Base-by-base conservation (phyloP, 2,797 vertebrate species). In the Chaetodon trifasciatus region DNA sequence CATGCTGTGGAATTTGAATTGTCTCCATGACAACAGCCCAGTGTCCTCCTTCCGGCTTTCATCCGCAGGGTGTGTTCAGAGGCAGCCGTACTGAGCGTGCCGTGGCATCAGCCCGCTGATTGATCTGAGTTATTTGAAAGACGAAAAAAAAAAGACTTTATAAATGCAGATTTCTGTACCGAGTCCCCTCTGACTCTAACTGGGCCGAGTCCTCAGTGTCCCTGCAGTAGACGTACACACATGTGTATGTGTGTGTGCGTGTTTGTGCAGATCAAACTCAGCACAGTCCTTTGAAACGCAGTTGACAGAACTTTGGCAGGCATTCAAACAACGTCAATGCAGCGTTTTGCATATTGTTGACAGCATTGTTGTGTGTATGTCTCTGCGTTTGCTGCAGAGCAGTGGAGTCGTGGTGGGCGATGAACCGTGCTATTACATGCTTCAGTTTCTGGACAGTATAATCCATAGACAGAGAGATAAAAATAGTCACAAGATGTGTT, bases 21-120 rank as follows among this genome's bases (percentile, higher is more conserved):
- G 87, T 93, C 84, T 89, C 91, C 88, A 92, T 92, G 92, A 90
- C 91, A 85, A 94, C 86, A 53, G 78, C 73, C 82, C 76, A 77
- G 82, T 84, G 84, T 91, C 87, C 83, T 87, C 79, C 86, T 91
- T 91, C 90, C 78, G 50, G 82, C 88, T 86, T 72, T 86, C 75
- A 84, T 90, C 78, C 15, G 19, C 69, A 40, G 79, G 83, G 78
- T 70, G 67, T 58, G 16, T 7, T 71, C 56, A 13, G 64, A 70
- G 73, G 57, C 81, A 57, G 62, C 85, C 71, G 55, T 81, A 77
- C 52, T 23, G 40, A 82, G 87, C 50, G 87, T 88, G 82, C 78
- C 71, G 21, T 71, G 65, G 79, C 78, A 81, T 75, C 78, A 60
- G 55, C 52, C 50, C 61, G 6, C 74, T 55, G 67, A 85, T 71